Conservation (phyloP, 2,113 vertebrate species). For the Erythrocercus mccallii region DNA sequence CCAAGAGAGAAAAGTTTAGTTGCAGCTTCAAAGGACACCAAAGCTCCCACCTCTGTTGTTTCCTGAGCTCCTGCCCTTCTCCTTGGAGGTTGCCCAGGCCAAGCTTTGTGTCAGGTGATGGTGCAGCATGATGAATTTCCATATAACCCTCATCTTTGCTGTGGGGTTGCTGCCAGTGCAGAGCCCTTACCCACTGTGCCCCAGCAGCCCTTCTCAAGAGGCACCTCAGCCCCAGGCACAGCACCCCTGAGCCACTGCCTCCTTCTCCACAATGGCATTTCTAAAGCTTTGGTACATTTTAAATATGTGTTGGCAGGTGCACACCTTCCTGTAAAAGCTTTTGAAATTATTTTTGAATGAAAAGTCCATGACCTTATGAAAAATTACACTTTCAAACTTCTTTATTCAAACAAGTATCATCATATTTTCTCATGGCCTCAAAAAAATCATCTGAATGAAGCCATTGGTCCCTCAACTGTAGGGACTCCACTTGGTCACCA, state of each 20-base stretch:
- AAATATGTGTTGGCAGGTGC: not conserved
- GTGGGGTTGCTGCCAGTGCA: not conserved
- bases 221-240: too few species aligned
- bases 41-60: not conserved
- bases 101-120: not conserved
- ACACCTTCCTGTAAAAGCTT: not conserved
- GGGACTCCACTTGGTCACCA: not conserved
- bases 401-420: not conserved
- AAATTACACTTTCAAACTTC: not conserved
- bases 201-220: not conserved
- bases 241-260: not conserved
- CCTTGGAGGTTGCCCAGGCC: not conserved
- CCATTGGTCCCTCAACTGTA: not conserved
- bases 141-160: not conserved
- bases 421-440: not conserved
- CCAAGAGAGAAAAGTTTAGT: not conserved
- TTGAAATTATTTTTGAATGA: not conserved
- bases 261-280: not conserved
- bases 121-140: not conserved
- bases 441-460: not conserved
- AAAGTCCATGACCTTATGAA: not conserved
- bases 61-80: not conserved
- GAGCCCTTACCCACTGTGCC: fast-evolving
- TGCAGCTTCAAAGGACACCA: not conserved
- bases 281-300: not conserved